Conservation (phyloP, 2,797 vertebrate species). For the Enteromius trimaculatus region DNA sequence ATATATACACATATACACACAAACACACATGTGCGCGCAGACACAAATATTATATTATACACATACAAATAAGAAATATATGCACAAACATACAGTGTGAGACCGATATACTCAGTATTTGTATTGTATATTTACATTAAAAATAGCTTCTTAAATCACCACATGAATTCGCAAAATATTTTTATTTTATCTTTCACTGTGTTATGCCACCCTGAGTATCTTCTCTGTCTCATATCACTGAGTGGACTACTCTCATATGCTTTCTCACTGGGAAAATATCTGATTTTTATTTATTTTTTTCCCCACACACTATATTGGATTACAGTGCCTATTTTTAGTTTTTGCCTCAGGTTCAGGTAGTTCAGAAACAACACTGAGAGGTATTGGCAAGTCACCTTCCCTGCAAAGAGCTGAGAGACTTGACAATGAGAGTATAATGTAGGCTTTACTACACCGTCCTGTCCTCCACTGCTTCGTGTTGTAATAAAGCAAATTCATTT, state of each 20-base stretch:
- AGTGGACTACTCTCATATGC: conserved; percentile 33
- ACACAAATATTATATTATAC: neutral
- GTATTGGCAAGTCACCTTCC: conserved; percentile 51
- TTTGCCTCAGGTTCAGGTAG: conserved; percentile 35
- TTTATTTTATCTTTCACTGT: conserved; percentile 4
- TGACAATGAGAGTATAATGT: conserved; percentile 9
- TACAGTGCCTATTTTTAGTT: conserved; percentile 54
- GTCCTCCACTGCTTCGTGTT: neutral
- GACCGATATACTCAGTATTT: neutral
- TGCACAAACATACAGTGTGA: neutral
- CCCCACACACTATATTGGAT: conserved; percentile 37
- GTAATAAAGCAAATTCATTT: neutral
- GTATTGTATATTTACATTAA: neutral
- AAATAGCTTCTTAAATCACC: neutral
- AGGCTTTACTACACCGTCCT: neutral
- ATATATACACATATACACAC: too few species aligned
- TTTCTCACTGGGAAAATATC: conserved; percentile 42
- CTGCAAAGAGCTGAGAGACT: conserved; percentile 21
- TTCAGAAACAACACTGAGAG: conserved; percentile 46
- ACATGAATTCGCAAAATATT: neutral
- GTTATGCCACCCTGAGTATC: neutral
- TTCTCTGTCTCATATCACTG: conserved; percentile 10
- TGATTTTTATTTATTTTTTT: conserved; percentile 3
- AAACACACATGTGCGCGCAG: too few species aligned
- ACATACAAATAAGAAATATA: neutral